Conservation (phyloP, 2,888 invertebrate species). For the Trisateles emortualis region DNA sequence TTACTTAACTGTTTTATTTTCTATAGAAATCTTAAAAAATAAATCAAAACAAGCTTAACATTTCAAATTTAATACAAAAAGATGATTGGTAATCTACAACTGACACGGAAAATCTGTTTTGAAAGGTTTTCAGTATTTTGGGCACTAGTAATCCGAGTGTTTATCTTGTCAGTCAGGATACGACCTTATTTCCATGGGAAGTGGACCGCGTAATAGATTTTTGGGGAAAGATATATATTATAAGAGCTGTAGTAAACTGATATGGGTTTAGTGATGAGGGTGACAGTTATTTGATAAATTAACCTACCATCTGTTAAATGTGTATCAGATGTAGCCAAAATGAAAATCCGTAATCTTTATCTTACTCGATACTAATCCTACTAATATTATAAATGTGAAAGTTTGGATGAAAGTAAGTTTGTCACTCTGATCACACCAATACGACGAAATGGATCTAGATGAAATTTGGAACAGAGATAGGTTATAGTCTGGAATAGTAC, state of each 20-base stretch:
- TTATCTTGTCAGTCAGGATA: slow-evolving; percentile 27
- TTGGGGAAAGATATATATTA: slow-evolving; percentile 5
- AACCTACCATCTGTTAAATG: no score
- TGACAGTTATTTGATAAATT: no score
- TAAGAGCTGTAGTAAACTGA: not conserved
- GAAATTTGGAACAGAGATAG: no score
- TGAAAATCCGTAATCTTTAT: no score
- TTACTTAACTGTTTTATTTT: no score
- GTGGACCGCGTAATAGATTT: slow-evolving; percentile 33
- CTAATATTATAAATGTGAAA: no score
- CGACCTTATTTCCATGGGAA: slow-evolving; percentile 26
- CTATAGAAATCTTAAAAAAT: not conserved
- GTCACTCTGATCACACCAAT: no score
- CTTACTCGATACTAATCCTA: no score
- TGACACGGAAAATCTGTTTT: not conserved
- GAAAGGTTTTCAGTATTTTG: slow-evolving; percentile 2
- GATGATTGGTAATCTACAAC: not conserved
- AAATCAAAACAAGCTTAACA: not conserved
- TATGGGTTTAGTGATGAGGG: not conserved
- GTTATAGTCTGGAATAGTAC: no score
- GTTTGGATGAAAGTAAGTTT: no score
- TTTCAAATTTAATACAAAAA: not conserved
- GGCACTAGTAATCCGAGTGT: slow-evolving; percentile 12
- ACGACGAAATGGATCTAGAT: no score
- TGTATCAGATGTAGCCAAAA: no score